phyloP scores from a whole-genome alignment of 2,888 invertebrate genomes.

The Archaeoteleia sp. region DNA sequence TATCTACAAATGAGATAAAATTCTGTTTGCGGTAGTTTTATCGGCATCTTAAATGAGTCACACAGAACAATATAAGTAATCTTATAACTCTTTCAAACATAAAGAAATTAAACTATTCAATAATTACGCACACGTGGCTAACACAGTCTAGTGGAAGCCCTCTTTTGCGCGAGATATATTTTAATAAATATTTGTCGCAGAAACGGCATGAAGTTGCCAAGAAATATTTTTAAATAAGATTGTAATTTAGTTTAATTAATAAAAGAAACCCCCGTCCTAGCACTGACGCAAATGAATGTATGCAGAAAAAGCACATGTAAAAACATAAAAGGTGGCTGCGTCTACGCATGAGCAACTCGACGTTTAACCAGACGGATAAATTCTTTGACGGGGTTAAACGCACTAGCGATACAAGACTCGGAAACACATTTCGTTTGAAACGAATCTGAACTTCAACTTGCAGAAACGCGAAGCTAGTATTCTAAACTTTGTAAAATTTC shows the following conservation, averaged over 20 bases:
- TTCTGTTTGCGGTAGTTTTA: no score
- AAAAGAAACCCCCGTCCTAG: not conserved
- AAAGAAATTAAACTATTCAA: no score
- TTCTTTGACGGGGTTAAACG: constrained; percentile 3
- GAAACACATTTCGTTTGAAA: constrained; percentile 3
- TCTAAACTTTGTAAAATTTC: constrained; percentile 5
- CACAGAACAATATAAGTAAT: no score
- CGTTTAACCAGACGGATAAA: constrained; percentile 11
- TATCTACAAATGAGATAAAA: no score
- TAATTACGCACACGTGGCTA: no score
- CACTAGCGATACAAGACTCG: constrained; percentile 3
- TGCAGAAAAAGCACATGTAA: not conserved
- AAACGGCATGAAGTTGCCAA: no score
- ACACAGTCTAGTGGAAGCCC: no score
- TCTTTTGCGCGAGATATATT: no score
- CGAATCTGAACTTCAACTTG: not conserved
- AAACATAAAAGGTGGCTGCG: not conserved
- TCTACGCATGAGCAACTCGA: not conserved
- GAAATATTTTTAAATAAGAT: no score
- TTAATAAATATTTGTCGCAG: no score
- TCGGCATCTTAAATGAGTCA: no score
- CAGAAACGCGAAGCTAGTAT: not conserved
- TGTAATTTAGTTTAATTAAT: not conserved
- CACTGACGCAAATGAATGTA: not conserved
- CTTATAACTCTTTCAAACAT: no score